phyloP scores from a whole-genome alignment of 2,113 vertebrate genomes.

The Rousettus leschenaultii region DNA sequence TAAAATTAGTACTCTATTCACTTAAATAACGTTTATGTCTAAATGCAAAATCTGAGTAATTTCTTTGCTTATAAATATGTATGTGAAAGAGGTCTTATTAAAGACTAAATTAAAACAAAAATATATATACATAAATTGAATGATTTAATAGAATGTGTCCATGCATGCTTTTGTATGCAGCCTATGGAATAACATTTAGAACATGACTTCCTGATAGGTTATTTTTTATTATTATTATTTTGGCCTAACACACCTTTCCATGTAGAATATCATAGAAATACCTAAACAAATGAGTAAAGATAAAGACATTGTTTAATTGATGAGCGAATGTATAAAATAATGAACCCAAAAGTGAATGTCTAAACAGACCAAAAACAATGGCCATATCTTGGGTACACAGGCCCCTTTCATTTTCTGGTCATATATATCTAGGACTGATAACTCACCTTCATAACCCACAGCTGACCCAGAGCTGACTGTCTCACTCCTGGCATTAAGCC shows the following conservation, averaged over 20 bases:
- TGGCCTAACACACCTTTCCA: background rate
- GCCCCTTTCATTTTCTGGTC: background rate
- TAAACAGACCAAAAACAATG: background rate
- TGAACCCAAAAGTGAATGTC: background rate
- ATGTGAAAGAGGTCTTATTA: background rate
- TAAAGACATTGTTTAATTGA: background rate
- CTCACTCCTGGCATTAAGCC: background rate
- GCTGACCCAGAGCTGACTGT: background rate
- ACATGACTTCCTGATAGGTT: background rate
- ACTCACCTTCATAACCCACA: background rate
- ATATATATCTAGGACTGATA: background rate
- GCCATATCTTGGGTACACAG: background rate
- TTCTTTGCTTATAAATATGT: constrained; percentile 54
- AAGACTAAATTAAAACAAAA: background rate
- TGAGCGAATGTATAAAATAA: background rate
- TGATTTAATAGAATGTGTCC: constrained; percentile 7
- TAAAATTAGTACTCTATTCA: constrained; percentile 9
- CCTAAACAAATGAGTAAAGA: background rate
- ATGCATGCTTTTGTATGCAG: constrained; percentile 18
- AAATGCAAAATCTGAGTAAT: constrained; percentile 35
- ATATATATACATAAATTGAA: background rate
- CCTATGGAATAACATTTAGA: constrained; percentile 6
- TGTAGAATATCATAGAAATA: background rate
- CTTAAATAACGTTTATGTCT: constrained; percentile 11
- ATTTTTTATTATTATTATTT: background rate